Conservation (phyloP, 37 sponge, comb jelly and placozoan species). For the Axinella damicornis region DNA sequence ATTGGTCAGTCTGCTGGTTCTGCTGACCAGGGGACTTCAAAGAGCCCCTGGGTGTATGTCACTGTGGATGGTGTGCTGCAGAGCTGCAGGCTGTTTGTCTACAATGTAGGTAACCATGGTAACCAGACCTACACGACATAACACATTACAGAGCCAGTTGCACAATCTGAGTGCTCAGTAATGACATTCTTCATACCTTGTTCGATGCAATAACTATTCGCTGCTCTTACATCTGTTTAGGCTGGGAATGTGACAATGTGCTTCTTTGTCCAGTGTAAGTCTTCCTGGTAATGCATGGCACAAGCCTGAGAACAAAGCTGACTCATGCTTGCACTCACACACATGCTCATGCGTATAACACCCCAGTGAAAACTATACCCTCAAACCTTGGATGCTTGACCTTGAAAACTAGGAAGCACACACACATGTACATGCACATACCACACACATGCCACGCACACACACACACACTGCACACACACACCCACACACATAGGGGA, state of each 20-base stretch:
- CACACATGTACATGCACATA: no score
- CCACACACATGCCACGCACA: no score
- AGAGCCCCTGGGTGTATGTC: conserved; percentile 64
- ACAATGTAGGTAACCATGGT: conserved; percentile 54
- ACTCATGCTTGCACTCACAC: background rate
- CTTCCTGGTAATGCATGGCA: no score
- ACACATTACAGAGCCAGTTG: no score
- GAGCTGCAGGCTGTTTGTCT: conserved; percentile 69
- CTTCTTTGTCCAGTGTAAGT: conserved; percentile 79
- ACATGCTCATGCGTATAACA: background rate
- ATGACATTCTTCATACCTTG: no score
- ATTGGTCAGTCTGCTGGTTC: conserved; percentile 40
- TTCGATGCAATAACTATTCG: no score
- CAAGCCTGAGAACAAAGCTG: background rate
- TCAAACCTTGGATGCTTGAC: no score
- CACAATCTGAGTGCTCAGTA: no score
- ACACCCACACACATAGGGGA: background rate
- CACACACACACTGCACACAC: no score
- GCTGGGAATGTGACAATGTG: conserved; percentile 73
- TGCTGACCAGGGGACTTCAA: background rate
- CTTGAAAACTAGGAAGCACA: no score
- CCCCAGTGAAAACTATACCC: no score
- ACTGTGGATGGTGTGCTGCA: conserved; percentile 57
- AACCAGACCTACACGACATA: no score
- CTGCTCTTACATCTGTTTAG: conserved; percentile 18